phyloP scores from a whole-genome alignment of 2,797 vertebrate genomes.

The Morus bassanus region DNA sequence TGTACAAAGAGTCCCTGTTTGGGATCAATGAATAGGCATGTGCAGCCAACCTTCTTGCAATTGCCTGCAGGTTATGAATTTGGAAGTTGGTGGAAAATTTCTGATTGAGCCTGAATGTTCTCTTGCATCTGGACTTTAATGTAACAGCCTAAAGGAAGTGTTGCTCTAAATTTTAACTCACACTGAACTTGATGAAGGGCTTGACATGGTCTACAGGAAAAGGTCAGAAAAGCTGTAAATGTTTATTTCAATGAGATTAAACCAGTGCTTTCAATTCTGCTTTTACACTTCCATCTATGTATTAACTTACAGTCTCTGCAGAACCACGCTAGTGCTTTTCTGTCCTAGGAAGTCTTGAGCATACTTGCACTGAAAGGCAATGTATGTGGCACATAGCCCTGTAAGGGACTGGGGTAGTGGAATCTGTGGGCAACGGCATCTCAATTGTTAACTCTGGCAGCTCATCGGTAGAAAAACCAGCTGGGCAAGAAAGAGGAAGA shows the following conservation, averaged over 20 bases:
- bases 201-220: constrained; percentile 70
- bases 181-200: constrained; percentile 70
- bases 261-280: constrained; percentile 24
- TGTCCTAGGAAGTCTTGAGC: constrained; percentile 8
- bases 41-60: neutral
- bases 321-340: constrained; percentile 29
- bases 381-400: neutral
- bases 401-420: neutral
- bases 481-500: neutral
- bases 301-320: constrained; percentile 3
- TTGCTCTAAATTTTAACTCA: constrained; percentile 65
- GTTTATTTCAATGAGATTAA: constrained; percentile 61
- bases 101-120: constrained; percentile 13
- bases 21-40: neutral
- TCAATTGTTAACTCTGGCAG: neutral
- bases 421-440: neutral
- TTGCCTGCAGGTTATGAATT: constrained; percentile 14
- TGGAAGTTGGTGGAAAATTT: constrained; percentile 35
- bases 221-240: constrained; percentile 77
- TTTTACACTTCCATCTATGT: constrained; percentile 17
- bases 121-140: constrained; percentile 44
- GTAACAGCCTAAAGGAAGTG: constrained; percentile 54
- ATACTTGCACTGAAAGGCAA: neutral
- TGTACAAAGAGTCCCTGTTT: neutral
- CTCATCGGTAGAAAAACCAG: neutral